These are phyloP conservation scores for Luehdorfia chinensis DNA, from an alignment of 1,140 invertebrate species.

Conservation along the genomic window DNA sequence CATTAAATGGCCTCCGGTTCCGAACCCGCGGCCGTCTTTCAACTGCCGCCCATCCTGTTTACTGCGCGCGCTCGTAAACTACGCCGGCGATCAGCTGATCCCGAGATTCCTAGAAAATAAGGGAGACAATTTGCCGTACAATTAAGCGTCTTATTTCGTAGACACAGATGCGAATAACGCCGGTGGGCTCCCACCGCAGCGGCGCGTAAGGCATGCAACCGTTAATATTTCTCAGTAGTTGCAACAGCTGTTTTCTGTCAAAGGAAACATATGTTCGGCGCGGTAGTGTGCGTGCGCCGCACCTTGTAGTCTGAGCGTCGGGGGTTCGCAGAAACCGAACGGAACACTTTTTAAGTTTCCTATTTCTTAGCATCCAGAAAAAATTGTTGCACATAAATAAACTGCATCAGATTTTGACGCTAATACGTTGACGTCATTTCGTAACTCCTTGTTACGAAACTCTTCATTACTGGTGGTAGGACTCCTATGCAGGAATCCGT, in stretches of 20 bases:
- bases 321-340: conserved; percentile 30
- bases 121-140: background rate
- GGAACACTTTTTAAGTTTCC: conserved; percentile 26
- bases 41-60: conserved; percentile 8
- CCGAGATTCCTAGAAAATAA: background rate
- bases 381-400: too few species aligned
- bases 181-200: too few species aligned
- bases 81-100: conserved; percentile 7
- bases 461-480: too few species aligned
- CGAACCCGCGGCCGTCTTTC: background rate
- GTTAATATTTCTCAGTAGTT: conserved; percentile 35
- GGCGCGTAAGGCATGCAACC: conserved; percentile 20
- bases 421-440: too few species aligned
- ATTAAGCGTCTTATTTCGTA: conserved; percentile 13
- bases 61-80: conserved; percentile 2
- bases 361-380: too few species aligned
- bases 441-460: too few species aligned
- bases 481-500: too few species aligned
- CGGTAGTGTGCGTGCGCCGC: conserved; percentile 23
- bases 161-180: background rate
- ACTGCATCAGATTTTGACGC: too few species aligned
- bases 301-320: too few species aligned
- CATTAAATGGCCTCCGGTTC: conserved; percentile 2
- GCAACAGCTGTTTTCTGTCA: conserved; percentile 52
- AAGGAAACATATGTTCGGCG: conserved; percentile 47